Evolutionary conservation across 2,113 vertebrate species (phyloP), one percentile per base, ranked within the genome.

Genomic region (Saccopteryx bilineata): DNA sequence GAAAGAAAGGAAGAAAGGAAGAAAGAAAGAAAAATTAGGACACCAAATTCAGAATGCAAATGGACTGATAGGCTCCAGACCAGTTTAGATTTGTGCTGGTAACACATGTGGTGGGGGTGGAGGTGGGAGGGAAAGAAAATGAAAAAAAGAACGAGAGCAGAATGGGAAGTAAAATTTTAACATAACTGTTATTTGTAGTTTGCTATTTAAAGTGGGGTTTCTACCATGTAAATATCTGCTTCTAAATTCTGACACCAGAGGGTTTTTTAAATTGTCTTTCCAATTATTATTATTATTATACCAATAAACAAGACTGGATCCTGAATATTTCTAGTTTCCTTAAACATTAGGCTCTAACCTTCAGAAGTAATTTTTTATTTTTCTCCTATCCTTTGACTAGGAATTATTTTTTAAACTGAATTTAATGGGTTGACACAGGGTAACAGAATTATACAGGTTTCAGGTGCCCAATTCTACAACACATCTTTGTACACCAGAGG

Each of bases 161-260:
- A 95, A 91, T n/a, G 33, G 69, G 21, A 80, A 46, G 26, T 52
- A 82, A 54, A 86, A 68, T 54, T 72, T 87, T 31, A 81, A 69
- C 75, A 39, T 72, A 46, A 58, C 9, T 84, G 0, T 39, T 87
- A 60, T 71, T 56, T 61, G 19, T 76, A 60, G 68, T 89, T 88
- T 94, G 48, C 63, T 69, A 63, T 48, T 80, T 65, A 91, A 63
- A 58, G 63, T 24, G 24, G 33, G 9, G n/a, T 90, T 33, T 76
- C 63, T 78, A n/a, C 19, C 54, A 60, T 12, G 21, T 60, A 65
- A 72, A 39, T 66, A 90, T 63, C 54, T 84, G 39, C 46, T 71
- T 89, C 63, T 84, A 56, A 54, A 78, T 95, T 78, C 71, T 71
- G 63, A 89, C 21, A 12, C 46, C 18, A 58, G 69, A 84, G 23